These are phyloP conservation scores for Craseonycteris thonglongyai DNA, from an alignment of 2,113 vertebrate species.

Conservation along the genomic window DNA sequence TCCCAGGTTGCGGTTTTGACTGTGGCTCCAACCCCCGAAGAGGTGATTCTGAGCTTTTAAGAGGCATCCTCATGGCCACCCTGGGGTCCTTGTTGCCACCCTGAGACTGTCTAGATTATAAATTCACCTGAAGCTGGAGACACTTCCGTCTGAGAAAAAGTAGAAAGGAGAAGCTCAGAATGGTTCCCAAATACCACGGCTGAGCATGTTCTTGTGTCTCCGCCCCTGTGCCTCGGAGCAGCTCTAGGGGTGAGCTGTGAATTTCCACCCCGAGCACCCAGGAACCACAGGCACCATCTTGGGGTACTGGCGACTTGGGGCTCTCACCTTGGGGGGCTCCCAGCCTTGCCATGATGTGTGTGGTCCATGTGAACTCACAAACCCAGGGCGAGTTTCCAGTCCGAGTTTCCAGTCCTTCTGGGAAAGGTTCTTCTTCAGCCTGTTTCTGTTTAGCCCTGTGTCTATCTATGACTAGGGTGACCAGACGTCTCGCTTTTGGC, in stretches of 20 bases:
- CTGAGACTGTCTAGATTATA: not conserved
- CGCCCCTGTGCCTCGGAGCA: not conserved
- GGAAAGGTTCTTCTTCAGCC: not conserved
- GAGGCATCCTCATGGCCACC: not conserved
- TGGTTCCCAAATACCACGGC: not conserved
- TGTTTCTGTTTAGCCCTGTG: not conserved
- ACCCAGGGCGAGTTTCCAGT: not conserved
- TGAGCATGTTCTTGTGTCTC: not conserved
- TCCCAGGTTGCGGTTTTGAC: not conserved
- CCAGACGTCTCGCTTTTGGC: too few relatives aligned
- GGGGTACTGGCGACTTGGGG: not conserved
- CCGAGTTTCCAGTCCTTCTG: not conserved
- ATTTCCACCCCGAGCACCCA: not conserved
- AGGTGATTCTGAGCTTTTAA: not conserved
- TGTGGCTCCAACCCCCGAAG: not conserved
- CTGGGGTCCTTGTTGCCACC: not conserved
- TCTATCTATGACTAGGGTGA: too few relatives aligned
- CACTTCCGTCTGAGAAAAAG: not conserved
- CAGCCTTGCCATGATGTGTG: not conserved
- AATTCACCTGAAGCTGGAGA: not conserved
- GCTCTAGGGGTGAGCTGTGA: rapidly evolving
- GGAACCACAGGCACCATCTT: not conserved
- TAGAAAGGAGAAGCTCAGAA: not conserved
- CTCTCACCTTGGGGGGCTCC: not conserved
- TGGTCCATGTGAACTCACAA: not conserved